Conservation (phyloP, 2,113 vertebrate species). For the Hemiscyllium ocellatum region DNA sequence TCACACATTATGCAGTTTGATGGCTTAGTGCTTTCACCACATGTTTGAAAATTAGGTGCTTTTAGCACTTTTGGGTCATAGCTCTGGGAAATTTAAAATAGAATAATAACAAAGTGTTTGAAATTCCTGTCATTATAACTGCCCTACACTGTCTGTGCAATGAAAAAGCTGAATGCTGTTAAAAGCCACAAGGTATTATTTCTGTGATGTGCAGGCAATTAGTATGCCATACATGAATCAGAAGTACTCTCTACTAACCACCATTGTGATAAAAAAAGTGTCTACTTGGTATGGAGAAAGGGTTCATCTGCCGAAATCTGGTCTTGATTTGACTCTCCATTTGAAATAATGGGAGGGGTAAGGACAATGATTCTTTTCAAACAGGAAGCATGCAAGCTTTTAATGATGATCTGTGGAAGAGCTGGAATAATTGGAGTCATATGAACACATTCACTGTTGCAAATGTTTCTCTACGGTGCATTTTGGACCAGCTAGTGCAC, state of each 20-base stretch:
- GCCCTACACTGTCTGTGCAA: background rate
- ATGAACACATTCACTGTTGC: background rate
- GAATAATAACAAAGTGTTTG: conserved; percentile 18
- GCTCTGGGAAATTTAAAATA: conserved; percentile 7
- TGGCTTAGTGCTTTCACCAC: background rate
- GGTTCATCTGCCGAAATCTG: background rate
- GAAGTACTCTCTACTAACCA: background rate
- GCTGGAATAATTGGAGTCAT: conserved; percentile 19
- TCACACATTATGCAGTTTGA: background rate
- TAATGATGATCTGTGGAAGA: background rate
- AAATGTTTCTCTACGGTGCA: background rate
- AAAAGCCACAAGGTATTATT: conserved; percentile 26
- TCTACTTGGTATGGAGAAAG: background rate
- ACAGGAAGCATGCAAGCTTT: background rate
- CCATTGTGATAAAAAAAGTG: background rate
- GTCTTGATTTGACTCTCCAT: background rate
- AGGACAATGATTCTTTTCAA: background rate
- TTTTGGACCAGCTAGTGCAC: background rate
- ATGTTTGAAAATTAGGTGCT: conserved; percentile 11
- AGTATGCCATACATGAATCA: background rate
- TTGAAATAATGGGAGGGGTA: background rate
- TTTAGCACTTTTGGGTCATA: background rate
- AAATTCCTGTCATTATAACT: conserved; percentile 12
- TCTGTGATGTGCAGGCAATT: conserved; percentile 29
- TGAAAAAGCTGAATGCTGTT: background rate